phyloP scores from a whole-genome alignment of 2,888 invertebrate species.

The Leptarthrus brevirostris region DNA sequence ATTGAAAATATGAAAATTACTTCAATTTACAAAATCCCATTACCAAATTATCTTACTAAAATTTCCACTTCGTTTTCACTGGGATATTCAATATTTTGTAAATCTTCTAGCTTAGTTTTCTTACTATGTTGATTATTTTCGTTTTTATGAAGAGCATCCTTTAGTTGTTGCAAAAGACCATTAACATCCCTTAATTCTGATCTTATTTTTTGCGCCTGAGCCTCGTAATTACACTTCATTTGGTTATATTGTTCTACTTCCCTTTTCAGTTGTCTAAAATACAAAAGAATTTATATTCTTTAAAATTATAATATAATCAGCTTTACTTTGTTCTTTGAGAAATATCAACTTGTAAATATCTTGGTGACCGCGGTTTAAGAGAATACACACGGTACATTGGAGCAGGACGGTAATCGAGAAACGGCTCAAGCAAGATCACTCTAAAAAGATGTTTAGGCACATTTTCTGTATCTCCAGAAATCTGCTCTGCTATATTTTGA shows the following conservation, averaged over 20 bases:
- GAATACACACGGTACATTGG: constrained; percentile 83
- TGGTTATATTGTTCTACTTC: constrained; percentile 52
- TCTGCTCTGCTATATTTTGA: constrained; percentile 73
- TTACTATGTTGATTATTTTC: constrained; percentile 55
- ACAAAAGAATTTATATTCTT: background rate
- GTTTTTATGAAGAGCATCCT: constrained; percentile 55
- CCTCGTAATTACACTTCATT: constrained; percentile 51
- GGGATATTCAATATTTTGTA: constrained; percentile 62
- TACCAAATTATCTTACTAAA: constrained; percentile 58
- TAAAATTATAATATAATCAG: constrained; percentile 3
- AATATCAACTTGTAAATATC: constrained; percentile 76
- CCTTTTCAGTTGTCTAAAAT: constrained; percentile 55
- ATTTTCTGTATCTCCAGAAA: constrained; percentile 73
- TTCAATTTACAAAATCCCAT: background rate
- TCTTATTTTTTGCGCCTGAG: constrained; percentile 51
- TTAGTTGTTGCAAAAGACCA: constrained; percentile 55
- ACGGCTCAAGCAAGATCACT: constrained; percentile 74
- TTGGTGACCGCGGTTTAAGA: constrained; percentile 69
- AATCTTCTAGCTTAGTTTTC: constrained; percentile 59
- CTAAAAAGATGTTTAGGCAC: constrained; percentile 77
- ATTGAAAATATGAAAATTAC: too few species aligned
- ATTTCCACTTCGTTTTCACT: constrained; percentile 61
- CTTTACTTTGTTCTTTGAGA: constrained; percentile 70
- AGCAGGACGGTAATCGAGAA: constrained; percentile 77
- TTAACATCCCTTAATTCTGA: constrained; percentile 55